These are phyloP conservation scores for Drosophila pruinosa DNA, from an alignment of 1,140 invertebrate genomes.

Conservation along the genomic window DNA sequence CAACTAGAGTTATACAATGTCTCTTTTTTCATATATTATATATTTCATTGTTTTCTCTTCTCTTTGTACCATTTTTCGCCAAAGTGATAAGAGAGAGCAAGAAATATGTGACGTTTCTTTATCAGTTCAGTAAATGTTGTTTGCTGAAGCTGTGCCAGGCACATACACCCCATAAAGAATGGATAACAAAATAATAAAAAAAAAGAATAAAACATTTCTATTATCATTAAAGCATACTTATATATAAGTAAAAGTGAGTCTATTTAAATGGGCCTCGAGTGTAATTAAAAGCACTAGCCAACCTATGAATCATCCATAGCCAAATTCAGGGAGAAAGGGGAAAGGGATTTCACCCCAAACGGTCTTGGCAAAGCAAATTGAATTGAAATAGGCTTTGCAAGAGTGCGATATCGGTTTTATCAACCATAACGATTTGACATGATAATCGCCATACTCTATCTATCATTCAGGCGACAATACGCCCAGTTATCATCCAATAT, in stretches of 20 bases:
- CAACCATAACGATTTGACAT: not conserved
- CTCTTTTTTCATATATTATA: not conserved
- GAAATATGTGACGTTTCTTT: constrained; percentile 6
- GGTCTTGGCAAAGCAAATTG: not conserved
- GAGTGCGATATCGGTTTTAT: not conserved
- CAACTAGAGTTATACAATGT: too few species aligned
- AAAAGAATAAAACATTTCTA: not conserved
- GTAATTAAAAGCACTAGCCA: not conserved
- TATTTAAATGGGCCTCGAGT: not conserved
- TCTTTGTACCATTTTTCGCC: too few species aligned
- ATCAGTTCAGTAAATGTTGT: constrained; percentile 3
- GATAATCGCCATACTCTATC: constrained; percentile 1
- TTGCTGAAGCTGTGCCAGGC: constrained; percentile 25
- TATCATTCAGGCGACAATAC: not conserved
- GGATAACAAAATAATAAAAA: not conserved
- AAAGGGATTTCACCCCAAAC: not conserved
- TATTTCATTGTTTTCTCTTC: too few species aligned
- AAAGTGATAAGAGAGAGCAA: constrained; percentile 28
- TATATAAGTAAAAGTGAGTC: not conserved
- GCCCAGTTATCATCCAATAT: not conserved
- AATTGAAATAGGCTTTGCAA: not conserved
- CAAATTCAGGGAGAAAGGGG: not conserved
- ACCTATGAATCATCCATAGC: not conserved
- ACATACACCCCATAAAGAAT: constrained; percentile 36
- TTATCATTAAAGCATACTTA: not conserved